Evolutionary conservation across 2,888 invertebrate species (phyloP).

Genomic region (Acanthosoma haemorrhoidale): DNA sequence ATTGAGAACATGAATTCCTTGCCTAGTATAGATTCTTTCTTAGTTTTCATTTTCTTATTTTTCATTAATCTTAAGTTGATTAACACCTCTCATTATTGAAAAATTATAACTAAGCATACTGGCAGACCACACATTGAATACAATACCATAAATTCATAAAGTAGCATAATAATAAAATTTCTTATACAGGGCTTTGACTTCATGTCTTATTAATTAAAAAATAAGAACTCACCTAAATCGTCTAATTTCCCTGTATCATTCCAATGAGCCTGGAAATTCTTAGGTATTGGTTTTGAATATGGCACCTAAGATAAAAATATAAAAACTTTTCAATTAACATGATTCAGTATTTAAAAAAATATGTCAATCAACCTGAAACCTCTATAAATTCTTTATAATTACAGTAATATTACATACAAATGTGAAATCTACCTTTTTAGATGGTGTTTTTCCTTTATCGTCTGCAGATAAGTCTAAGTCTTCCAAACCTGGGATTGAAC

Average conservation of each 20-base stretch:
- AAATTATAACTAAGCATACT: no score
- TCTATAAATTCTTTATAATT: not conserved
- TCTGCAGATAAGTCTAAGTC: slow-evolving; percentile 70
- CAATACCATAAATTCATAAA: no score
- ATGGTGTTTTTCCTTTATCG: slow-evolving; percentile 53
- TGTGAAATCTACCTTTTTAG: slow-evolving; percentile 47
- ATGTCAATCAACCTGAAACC: not conserved
- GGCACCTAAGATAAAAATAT: slow-evolving; percentile 57
- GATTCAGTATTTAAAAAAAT: not conserved
- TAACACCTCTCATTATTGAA: no score
- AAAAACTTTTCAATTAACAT: no score
- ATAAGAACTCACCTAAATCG: slow-evolving; percentile 39
- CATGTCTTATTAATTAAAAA: no score
- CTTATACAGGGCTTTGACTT: no score
- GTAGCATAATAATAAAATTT: no score
- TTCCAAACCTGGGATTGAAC: slow-evolving; percentile 78
- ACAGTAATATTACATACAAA: not conserved
- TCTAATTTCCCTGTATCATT: slow-evolving; percentile 60
- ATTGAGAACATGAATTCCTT: no score
- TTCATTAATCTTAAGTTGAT: no score
- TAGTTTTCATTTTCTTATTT: no score
- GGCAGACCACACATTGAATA: no score
- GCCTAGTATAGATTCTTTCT: no score
- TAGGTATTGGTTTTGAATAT: slow-evolving; percentile 92
- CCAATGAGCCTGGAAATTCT: slow-evolving; percentile 97